Evolutionary conservation across 2,113 vertebrate genomes (phyloP).

Genomic region (Apteryx mantelli): DNA sequence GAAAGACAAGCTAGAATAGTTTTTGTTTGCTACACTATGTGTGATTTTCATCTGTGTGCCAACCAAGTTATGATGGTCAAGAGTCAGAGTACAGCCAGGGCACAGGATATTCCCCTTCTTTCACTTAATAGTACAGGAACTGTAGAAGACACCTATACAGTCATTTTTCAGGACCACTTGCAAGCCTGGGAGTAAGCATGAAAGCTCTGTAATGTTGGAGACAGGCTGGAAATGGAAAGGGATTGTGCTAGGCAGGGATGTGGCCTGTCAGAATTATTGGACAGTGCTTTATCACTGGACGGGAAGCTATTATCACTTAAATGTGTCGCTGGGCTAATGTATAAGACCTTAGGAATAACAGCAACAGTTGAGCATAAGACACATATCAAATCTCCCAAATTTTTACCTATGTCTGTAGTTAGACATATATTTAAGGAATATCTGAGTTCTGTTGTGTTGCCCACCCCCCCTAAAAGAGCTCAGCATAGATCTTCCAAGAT

Average conservation of each 20-base stretch:
- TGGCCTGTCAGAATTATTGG: not conserved
- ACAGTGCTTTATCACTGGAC: not conserved
- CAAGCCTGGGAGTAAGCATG: not conserved
- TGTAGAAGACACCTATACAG: not conserved
- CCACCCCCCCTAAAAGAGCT: not conserved
- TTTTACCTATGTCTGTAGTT: not conserved
- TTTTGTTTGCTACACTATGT: not conserved
- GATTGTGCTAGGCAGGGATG: not conserved
- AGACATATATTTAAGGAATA: not conserved
- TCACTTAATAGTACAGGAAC: not conserved
- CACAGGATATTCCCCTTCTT: not conserved
- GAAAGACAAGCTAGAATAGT: not conserved
- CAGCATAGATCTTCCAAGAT: not conserved
- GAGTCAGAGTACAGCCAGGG: fast-evolving
- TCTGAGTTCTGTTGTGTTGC: not conserved
- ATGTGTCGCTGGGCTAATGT: not conserved
- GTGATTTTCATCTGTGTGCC: not conserved
- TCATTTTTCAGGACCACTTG: not conserved
- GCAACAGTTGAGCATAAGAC: not conserved
- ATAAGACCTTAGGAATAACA: not conserved
- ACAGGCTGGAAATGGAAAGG: not conserved
- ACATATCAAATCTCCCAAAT: not conserved
- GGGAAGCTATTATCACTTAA: not conserved
- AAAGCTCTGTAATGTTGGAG: not conserved
- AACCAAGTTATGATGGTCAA: not conserved